Conservation (phyloP, 2,113 vertebrate species). For the Crotalus horridus region DNA sequence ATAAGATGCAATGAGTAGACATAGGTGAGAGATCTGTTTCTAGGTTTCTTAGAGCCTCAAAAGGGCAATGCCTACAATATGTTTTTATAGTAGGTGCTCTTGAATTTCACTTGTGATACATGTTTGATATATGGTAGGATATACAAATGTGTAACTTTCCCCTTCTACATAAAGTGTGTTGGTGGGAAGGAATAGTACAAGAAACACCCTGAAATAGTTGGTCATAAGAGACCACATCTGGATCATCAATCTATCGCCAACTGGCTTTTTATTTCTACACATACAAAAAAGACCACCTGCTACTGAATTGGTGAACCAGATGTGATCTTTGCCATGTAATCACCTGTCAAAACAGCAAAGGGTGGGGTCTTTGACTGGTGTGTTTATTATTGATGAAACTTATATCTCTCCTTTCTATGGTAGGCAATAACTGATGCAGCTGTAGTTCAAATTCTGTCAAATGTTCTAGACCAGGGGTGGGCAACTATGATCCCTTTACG, state of each 20-base stretch:
- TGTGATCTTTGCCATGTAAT: background rate
- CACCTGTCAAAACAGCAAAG: background rate
- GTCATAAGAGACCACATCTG: background rate
- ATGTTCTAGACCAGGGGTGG: background rate
- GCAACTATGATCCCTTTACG: too few relatives aligned
- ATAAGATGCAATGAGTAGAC: too few relatives aligned
- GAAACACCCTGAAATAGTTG: background rate
- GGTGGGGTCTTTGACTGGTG: background rate
- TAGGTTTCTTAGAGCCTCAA: background rate
- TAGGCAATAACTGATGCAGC: background rate
- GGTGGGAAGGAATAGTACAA: background rate
- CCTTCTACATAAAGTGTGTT: background rate
- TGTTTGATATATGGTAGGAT: too few relatives aligned
- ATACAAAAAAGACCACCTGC: background rate
- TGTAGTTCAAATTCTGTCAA: background rate
- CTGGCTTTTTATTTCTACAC: background rate
- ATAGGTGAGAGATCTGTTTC: too few relatives aligned
- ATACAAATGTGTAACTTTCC: background rate
- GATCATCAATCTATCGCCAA: background rate
- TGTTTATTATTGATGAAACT: background rate
- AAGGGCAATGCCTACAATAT: background rate
- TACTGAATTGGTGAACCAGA: background rate
- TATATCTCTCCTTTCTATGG: background rate
- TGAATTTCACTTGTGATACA: background rate
- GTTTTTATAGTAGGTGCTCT: background rate